Evolutionary conservation across 2,888 invertebrate genomes (phyloP).

Genomic region (Pachycephus smyrnensis): DNA sequence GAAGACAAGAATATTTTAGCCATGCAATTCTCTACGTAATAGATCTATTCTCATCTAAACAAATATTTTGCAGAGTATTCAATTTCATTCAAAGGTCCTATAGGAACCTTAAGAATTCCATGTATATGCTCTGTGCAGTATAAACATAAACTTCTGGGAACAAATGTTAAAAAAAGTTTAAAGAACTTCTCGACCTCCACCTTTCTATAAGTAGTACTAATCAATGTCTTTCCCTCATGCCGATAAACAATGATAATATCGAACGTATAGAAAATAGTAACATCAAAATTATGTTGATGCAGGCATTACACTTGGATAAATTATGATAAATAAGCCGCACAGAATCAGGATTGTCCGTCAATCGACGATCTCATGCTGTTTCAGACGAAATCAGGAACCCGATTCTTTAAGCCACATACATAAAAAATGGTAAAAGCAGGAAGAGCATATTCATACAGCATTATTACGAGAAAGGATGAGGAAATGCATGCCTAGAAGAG

Average conservation of each 20-base stretch:
- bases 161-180: neutral
- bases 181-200: neutral
- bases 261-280: neutral
- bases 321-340: neutral
- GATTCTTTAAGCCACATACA: neutral
- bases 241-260: neutral
- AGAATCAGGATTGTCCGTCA: neutral
- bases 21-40: neutral
- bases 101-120: neutral
- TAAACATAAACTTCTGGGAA: neutral
- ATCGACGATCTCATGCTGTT: neutral
- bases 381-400: neutral
- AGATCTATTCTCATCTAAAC: neutral
- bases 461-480: neutral
- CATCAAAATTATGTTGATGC: neutral
- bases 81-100: neutral
- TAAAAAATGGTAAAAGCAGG: neutral
- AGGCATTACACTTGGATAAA: neutral
- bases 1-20: neutral
- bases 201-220: neutral
- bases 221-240: neutral
- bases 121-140: neutral
- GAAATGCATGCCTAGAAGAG: neutral
- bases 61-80: neutral
- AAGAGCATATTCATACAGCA: neutral